phyloP scores from a whole-genome alignment of 2,888 invertebrate species.

The Dynastes grantii region DNA sequence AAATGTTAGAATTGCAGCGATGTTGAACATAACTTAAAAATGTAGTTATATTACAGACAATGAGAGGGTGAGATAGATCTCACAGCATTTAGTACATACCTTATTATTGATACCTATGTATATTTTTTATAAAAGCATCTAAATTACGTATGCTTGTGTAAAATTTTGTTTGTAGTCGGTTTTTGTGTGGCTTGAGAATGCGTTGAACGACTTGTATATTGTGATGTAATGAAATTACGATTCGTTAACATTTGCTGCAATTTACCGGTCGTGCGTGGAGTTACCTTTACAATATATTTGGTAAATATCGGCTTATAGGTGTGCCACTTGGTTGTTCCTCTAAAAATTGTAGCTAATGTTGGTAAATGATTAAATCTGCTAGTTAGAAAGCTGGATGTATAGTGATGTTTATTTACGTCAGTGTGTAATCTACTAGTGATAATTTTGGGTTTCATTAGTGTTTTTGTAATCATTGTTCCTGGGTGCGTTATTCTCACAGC shows the following conservation, averaged over 20 bases:
- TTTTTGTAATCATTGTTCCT: neutral
- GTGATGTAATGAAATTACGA: neutral
- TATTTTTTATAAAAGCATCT: neutral
- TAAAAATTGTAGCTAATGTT: neutral
- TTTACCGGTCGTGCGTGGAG: neutral
- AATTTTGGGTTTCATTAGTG: neutral
- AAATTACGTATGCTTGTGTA: slow-evolving; percentile 14
- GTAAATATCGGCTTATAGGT: neutral
- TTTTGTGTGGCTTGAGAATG: neutral
- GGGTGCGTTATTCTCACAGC: neutral
- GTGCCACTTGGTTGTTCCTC: neutral
- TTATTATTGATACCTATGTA: neutral
- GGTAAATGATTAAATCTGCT: neutral
- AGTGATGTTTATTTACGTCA: neutral
- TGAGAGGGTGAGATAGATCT: no score
- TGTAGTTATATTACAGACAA: no score
- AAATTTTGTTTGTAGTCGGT: slow-evolving; percentile 7
- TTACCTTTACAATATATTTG: neutral
- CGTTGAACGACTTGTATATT: slow-evolving; percentile 18
- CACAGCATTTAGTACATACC: neutral
- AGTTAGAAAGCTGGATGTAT: neutral
- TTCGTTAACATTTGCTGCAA: neutral
- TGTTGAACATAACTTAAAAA: no score
- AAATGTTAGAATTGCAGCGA: no score
- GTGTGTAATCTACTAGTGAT: neutral